A percentile compares a stretch with the other conserved stretches of the same genome.
Evolutionary conservation across 1,140 invertebrate species (phyloP).

Genomic region (Phortica variegata): DNA sequence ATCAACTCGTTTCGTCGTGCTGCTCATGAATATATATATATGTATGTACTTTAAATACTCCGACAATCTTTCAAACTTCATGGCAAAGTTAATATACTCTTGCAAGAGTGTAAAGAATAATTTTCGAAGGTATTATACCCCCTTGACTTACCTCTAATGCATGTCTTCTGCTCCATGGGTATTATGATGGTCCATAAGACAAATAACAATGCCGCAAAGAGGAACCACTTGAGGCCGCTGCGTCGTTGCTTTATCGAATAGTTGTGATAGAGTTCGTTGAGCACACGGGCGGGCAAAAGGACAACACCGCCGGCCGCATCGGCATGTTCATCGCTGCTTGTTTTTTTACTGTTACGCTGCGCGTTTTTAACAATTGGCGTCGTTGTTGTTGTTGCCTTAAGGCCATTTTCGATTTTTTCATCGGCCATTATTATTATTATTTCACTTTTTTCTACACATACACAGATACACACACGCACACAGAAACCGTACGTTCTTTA

Average conservation of each 20-base stretch:
- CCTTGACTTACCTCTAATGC: conserved; percentile 44
- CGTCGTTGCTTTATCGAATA: conserved; percentile 76
- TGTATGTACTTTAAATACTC: no score
- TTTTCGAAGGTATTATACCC: no score
- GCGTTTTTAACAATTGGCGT: conserved; percentile 10
- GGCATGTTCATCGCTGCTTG: conserved; percentile 26
- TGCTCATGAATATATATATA: no score
- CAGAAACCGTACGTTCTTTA: no score
- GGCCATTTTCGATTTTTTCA: conserved; percentile 15
- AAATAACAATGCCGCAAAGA: conserved; percentile 69
- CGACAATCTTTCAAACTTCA: no score
- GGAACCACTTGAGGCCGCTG: conserved; percentile 73
- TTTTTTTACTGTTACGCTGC: conserved; percentile 13
- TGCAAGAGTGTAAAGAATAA: neutral
- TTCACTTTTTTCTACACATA: conserved; percentile 28
- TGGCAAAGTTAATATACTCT: no score
- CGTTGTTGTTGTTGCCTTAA: conserved; percentile 22
- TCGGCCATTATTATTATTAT: no score
- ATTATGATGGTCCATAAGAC: conserved; percentile 66
- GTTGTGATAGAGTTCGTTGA: conserved; percentile 74
- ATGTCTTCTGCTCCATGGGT: conserved; percentile 59
- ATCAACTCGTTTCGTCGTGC: no score
- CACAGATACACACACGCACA: conserved; percentile 3
- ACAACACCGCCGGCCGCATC: conserved; percentile 40
- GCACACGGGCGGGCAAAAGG: conserved; percentile 61